Evolutionary conservation across 2,888 invertebrate species (phyloP), one percentile per base, ranked within the genome.

Genomic region (Cephus runcator): DNA sequence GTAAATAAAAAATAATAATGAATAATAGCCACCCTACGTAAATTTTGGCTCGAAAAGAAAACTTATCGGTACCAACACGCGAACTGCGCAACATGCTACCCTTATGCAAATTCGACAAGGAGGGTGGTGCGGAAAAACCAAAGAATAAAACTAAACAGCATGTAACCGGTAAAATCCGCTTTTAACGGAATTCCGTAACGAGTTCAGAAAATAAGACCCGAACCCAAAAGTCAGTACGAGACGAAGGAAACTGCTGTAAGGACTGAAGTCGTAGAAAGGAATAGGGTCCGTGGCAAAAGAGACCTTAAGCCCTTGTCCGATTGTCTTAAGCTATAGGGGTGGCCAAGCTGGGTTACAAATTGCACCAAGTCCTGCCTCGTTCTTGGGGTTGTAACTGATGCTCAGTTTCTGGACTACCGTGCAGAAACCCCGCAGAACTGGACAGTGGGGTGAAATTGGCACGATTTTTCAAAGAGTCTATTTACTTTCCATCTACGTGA

Each of bases 301-400:
- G 56, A 56, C 56, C 56, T 56, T 56, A 56, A 56, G 56, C 56
- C 75, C 71, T 77, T 77, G 81, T 82, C 79, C 83, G 82, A 85
- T 84, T 83, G 83, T 83, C 84, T 84, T 82, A 82, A 84, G 82
- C 84, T 80, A 79, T 80, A 75, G 69, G 77, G 79, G 69, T 75
- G 76, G 76, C 80, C 78, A 76, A 76, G 79, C 68, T 75, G 34
- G 77, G 83, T 82, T 84, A 87, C 86, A 87, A 87, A 87, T 87
- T 84, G 85, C 81, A 79, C 80, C 80, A 83, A 76, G 80, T 81
- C 76, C 79, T 77, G 73, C 69, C n/a, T 31, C 77, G 73, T 40
- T 69, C 74, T 15, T 74, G 69, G 56, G 31, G 30, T 34, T 75
- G 69, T 35, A 56, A 56, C 56, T 56, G 56, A 56, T 56, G 56